Percentiles rank a stretch among this genome's conserved stretches.
Conservation (phyloP, 2,888 invertebrate genomes). For the Aproaerema taeniolella region DNA sequence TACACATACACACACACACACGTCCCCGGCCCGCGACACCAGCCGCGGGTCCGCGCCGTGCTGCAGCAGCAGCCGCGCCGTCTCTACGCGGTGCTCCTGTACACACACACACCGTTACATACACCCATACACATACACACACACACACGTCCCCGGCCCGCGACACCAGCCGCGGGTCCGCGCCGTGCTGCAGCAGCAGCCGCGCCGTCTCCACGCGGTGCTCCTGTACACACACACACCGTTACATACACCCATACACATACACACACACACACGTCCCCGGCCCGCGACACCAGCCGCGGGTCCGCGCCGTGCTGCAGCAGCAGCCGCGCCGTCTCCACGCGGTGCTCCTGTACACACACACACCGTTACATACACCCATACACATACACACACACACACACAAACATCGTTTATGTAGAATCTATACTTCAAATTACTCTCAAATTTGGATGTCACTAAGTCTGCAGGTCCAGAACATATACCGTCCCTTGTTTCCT, state of each 20-base stretch:
- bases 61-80: conserved; percentile 83
- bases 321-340: conserved; percentile 89
- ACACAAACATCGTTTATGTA: too few species aligned
- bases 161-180: conserved; percentile 85
- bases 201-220: conserved; percentile 81
- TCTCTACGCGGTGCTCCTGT: conserved; percentile 80
- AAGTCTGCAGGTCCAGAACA: too few species aligned
- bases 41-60: conserved; percentile 81
- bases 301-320: conserved; percentile 89
- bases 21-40: conserved; percentile 90
- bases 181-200: conserved; percentile 80
- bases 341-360: conserved; percentile 80
- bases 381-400: too few species aligned
- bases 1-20: conserved; percentile 91
- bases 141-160: conserved; percentile 91
- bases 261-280: conserved; percentile 92
- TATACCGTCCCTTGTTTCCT: too few species aligned
- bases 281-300: conserved; percentile 84
- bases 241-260: too few species aligned
- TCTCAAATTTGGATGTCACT: too few species aligned
- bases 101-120: conserved; percentile 37
- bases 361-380: too few species aligned
- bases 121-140: too few species aligned
- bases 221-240: conserved; percentile 64
- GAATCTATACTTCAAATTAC: too few species aligned